These are phyloP conservation scores for Watsonalla binaria DNA, from an alignment of 2,888 invertebrate species.

Conservation along the genomic window DNA sequence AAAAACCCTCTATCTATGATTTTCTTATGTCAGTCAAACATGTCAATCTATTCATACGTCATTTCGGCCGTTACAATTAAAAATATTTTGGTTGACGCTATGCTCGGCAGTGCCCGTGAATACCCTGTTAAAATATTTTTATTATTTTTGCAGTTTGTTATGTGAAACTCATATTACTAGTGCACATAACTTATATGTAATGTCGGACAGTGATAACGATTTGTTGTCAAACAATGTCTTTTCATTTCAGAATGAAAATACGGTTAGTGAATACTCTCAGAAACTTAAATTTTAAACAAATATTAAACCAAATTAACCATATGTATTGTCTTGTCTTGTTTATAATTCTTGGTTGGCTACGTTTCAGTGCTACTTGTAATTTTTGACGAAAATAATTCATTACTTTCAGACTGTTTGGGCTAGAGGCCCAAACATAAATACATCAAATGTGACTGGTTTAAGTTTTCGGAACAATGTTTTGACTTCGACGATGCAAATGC, in stretches of 20 bases:
- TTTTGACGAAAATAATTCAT: background rate
- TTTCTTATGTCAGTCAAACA: too few relatives aligned
- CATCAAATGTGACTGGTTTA: constrained; percentile 29
- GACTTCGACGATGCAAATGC: constrained; percentile 40
- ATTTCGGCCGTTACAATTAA: too few relatives aligned
- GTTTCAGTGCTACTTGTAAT: background rate
- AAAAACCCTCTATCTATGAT: too few relatives aligned
- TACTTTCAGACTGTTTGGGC: constrained; percentile 44
- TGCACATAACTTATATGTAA: constrained; percentile 9
- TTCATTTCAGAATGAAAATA: constrained; percentile 39
- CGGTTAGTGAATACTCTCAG: constrained; percentile 30
- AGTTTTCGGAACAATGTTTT: constrained; percentile 37
- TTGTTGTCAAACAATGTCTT: constrained; percentile 33
- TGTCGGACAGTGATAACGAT: constrained; percentile 52
- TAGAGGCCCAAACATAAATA: constrained; percentile 41
- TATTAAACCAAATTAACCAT: background rate
- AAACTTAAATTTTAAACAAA: too few relatives aligned
- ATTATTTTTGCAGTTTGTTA: too few relatives aligned
- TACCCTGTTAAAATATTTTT: too few relatives aligned
- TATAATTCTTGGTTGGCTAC: background rate
- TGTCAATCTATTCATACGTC: too few relatives aligned
- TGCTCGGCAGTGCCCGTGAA: too few relatives aligned
- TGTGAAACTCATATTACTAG: too few relatives aligned
- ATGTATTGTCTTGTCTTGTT: background rate
- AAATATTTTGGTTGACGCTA: too few relatives aligned